Percentiles rank a stretch among this genome's conserved stretches.
Evolutionary conservation across 2,797 vertebrate species (phyloP).

Genomic region (Notamacropus eugenii): DNA sequence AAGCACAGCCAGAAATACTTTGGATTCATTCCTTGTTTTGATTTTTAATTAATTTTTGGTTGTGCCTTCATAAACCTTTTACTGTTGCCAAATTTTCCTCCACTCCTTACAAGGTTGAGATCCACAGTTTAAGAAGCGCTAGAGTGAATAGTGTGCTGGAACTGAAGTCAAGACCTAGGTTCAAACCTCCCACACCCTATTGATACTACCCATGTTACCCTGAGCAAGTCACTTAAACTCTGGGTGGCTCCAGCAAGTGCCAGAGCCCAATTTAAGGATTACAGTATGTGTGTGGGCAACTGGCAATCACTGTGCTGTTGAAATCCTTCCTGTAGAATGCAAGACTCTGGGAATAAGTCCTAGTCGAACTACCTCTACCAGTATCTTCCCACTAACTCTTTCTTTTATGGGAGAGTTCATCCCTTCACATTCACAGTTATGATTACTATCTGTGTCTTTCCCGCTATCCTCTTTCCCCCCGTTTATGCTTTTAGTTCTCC

Average conservation of each 20-base stretch:
- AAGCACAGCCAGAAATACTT: no score
- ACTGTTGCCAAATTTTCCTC: no score
- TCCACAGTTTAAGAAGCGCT: no score
- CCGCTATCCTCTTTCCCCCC: no score
- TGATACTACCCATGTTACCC: no score
- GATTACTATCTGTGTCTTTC: no score
- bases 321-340: background rate
- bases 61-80: no score
- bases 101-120: no score
- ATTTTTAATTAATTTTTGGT: no score
- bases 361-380: background rate
- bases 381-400: background rate
- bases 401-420: background rate
- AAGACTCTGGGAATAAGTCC: background rate
- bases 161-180: background rate
- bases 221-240: background rate
- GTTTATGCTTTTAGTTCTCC: no score
- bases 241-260: background rate
- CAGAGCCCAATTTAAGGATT: background rate
- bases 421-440: no score
- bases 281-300: background rate
- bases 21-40: no score
- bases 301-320: background rate
- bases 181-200: background rate
- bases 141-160: background rate